These are phyloP conservation scores for Atractosteus spatula DNA, from an alignment of 2,113 vertebrate species.

Conservation along the genomic window DNA sequence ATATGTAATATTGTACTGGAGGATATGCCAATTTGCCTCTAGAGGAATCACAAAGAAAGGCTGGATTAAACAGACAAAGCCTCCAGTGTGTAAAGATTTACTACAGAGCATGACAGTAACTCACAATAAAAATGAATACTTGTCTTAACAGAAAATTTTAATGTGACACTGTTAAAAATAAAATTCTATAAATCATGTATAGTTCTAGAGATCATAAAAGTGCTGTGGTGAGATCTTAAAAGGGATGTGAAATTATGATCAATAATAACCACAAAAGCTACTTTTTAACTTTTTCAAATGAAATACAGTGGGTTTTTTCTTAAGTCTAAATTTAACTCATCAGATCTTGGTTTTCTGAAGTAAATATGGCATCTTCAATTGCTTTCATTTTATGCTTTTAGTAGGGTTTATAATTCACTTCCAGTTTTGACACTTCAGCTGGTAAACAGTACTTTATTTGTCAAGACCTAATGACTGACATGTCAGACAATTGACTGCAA, in stretches of 20 bases:
- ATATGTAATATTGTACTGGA: neutral
- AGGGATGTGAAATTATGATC: neutral
- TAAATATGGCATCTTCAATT: neutral
- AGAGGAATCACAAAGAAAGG: neutral
- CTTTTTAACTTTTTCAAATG: neutral
- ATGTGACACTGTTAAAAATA: neutral
- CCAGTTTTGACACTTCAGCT: slow-evolving; percentile 3
- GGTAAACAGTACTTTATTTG: slow-evolving; percentile 5
- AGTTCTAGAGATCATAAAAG: neutral
- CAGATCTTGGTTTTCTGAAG: neutral
- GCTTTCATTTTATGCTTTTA: neutral
- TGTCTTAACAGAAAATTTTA: neutral
- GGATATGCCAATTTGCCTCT: neutral
- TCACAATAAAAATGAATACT: neutral
- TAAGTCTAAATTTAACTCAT: neutral
- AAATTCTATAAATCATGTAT: neutral
- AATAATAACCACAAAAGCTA: neutral
- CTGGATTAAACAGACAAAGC: neutral
- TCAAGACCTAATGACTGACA: neutral
- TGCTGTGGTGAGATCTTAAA: neutral
- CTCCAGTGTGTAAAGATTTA: neutral
- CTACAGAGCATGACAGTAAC: neutral
- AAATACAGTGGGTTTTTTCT: neutral
- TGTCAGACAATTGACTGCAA: slow-evolving; percentile 9
- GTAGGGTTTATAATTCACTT: neutral